phyloP scores from a whole-genome alignment of 30 jellyfish, hydroid and myxozoan species.

The Sanderia malayensis region DNA sequence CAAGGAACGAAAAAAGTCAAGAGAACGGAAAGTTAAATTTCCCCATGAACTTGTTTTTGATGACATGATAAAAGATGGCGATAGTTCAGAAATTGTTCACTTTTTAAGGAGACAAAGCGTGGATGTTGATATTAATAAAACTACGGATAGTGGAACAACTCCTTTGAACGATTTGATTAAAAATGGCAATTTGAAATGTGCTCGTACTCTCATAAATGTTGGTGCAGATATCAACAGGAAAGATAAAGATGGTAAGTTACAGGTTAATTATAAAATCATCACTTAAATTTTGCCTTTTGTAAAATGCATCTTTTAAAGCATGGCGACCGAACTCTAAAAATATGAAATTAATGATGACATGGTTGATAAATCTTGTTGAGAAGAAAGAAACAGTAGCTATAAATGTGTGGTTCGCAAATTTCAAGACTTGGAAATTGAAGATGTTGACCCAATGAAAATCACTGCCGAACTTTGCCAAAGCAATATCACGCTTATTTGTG shows the following conservation, averaged over 20 bases:
- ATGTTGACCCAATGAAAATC: no score
- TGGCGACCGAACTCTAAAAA: no score
- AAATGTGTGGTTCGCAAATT: no score
- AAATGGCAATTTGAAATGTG: slow-evolving; percentile 60
- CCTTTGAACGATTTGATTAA: slow-evolving; percentile 45
- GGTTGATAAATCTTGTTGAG: no score
- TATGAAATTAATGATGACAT: no score
- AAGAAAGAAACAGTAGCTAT: no score
- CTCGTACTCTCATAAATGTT: slow-evolving; percentile 25
- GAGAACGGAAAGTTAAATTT: slow-evolving; percentile 40
- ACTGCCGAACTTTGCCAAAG: no score
- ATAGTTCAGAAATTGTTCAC: slow-evolving; percentile 50
- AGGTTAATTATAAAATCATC: no score
- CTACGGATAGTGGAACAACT: slow-evolving; percentile 50
- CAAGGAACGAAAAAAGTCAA: slow-evolving; percentile 15
- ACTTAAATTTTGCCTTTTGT: no score
- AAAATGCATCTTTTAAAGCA: no score
- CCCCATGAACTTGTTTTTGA: slow-evolving; percentile 66
- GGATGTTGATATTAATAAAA: slow-evolving; percentile 49
- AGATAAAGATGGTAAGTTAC: slow-evolving; percentile 60
- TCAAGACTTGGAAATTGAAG: no score
- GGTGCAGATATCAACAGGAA: slow-evolving; percentile 65
- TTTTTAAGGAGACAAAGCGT: slow-evolving; percentile 58
- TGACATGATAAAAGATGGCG: slow-evolving; percentile 65
- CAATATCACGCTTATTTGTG: no score